Conservation (phyloP, 1,140 invertebrate genomes). For the Drosophila mojavensis region DNA sequence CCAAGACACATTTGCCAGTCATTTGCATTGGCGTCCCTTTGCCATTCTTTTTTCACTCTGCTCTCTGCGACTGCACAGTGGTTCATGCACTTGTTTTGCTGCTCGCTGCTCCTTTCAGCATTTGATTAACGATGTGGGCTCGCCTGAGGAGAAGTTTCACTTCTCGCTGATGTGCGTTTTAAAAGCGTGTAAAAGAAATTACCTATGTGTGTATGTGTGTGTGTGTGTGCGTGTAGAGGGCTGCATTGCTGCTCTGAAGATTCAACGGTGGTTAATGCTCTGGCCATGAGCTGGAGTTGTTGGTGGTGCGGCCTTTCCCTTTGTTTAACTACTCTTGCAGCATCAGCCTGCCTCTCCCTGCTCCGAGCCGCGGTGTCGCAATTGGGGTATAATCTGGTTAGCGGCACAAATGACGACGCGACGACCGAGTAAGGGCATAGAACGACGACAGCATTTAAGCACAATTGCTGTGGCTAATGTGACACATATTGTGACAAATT, state of each 20-base stretch:
- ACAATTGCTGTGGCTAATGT: slow-evolving; percentile 84
- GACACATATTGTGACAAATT: slow-evolving; percentile 85
- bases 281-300: slow-evolving; percentile 10
- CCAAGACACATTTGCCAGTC: slow-evolving; percentile 36
- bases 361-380: slow-evolving; percentile 53
- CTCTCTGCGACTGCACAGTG: neutral
- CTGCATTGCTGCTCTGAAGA: slow-evolving; percentile 11
- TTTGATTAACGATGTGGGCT: slow-evolving; percentile 71
- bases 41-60: neutral
- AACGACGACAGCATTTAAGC: slow-evolving; percentile 64
- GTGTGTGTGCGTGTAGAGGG: neutral
- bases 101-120: slow-evolving; percentile 32
- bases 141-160: slow-evolving; percentile 33
- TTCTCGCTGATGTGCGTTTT: slow-evolving; percentile 41
- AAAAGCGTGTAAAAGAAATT: slow-evolving; percentile 56
- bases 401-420: slow-evolving; percentile 50
- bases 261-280: slow-evolving; percentile 27
- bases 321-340: slow-evolving; percentile 68
- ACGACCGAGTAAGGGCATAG: slow-evolving; percentile 8
- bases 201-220: slow-evolving; percentile 40
- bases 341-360: slow-evolving; percentile 1
- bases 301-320: slow-evolving; percentile 36
- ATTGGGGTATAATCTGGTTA: slow-evolving; percentile 82
- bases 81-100: slow-evolving; percentile 45
- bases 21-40: slow-evolving; percentile 32